These are phyloP conservation scores for Sebastes cheni DNA, from an alignment of 2,797 vertebrate genomes.

Conservation along the genomic window DNA sequence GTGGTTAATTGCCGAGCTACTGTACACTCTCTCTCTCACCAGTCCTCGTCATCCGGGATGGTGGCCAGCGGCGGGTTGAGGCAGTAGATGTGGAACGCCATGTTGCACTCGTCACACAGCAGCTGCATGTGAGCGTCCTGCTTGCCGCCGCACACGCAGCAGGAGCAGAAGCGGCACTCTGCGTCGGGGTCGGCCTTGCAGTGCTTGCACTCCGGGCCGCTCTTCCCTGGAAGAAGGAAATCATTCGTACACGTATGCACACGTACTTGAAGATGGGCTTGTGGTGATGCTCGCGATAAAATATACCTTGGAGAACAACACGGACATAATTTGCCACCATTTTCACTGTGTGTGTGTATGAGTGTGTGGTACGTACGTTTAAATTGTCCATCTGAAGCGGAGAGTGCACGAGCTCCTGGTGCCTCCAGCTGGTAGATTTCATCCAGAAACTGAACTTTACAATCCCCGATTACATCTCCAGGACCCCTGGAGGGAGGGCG, in stretches of 20 bases:
- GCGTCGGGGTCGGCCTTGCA: conserved; percentile 95
- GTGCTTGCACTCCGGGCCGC: conserved; percentile 97
- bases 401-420: conserved; percentile 90
- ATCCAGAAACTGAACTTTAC: conserved; percentile 93
- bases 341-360: background rate
- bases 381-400: conserved; percentile 92
- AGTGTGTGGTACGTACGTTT: conserved; percentile 86
- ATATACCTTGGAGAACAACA: background rate
- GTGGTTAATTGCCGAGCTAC: conserved; percentile 8
- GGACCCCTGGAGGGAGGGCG: conserved; percentile 83
- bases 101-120: conserved; percentile 98
- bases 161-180: conserved; percentile 96
- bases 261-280: background rate
- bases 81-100: conserved; percentile 99
- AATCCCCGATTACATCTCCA: conserved; percentile 91
- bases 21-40: conserved; percentile 81
- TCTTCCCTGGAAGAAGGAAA: conserved; percentile 86
- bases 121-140: conserved; percentile 98
- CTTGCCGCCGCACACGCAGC: conserved; percentile 96
- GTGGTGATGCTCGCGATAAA: background rate
- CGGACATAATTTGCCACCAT: background rate
- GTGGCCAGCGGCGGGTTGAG: conserved; percentile 95
- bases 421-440: conserved; percentile 98
- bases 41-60: conserved; percentile 98
- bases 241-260: background rate